Evolutionary conservation across 2,113 vertebrate genomes (phyloP), one percentile per base, ranked within the genome.

Genomic region (Limanda limanda): DNA sequence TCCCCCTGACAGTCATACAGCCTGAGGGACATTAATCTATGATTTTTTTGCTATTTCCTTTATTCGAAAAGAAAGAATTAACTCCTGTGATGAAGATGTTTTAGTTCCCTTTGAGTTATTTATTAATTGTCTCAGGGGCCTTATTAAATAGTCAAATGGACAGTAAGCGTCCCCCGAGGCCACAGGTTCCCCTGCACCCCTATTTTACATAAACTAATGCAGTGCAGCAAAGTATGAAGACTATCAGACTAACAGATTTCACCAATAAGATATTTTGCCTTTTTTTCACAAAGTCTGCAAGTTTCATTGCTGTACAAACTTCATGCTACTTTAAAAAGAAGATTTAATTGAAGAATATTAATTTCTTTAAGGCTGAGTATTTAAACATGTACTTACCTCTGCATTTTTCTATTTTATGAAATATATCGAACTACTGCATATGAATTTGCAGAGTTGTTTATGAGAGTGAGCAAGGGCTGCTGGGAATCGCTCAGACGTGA

Each of bases 401-500:
- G 17, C 23, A 2, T 15, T 21, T 25, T 56, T 48, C 48, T 25
- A 27, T 52, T 57, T 51, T 47, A 57, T 55, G 23, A 42, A 55
- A 61, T 17, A 11, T 57, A 57, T 61, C 25, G 37, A 74, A 71
- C n/a, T 4, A 4, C 21, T 24, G 10, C 13, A 59, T 67, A 21
- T 42, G 55, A 57, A 48, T 72, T 14, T 52, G 23, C 40, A 31
- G 17, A 42, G n/a, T 68, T 66, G 47, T 65, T 52, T 74, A 51
- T 58, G 17, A 64, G 20, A 15, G 51, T 54, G 51, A n/a, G 51
- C 18, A n/a, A 14, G 14, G 13, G 45, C 45, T 48, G 45, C 13
- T 48, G 45, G 42, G 42, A 45, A 45, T 37, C 35, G 9, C 2
- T 12, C 45, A 68, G 62, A 56, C 3, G 42, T 54, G 23, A 71